phyloP scores from a whole-genome alignment of 2,113 vertebrate genomes.

The Colaptes auratus region DNA sequence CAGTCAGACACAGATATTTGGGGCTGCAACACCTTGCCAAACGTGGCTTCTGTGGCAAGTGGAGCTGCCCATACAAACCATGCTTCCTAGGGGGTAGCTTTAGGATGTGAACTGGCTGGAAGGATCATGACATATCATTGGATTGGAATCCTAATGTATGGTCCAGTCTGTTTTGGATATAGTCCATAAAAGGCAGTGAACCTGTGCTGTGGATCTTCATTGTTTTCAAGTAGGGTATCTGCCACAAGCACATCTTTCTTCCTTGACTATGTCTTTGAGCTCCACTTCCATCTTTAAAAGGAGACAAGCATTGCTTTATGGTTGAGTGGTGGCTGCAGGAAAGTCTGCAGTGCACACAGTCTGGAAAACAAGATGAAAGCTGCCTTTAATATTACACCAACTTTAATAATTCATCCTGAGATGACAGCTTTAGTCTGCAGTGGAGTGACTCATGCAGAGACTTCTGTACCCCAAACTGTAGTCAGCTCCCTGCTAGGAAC shows the following conservation, averaged over 20 bases:
- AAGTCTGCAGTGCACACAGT: neutral
- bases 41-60: neutral
- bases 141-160: neutral
- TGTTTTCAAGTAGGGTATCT: neutral
- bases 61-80: neutral
- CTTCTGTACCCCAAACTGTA: neutral
- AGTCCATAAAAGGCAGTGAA: neutral
- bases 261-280: neutral
- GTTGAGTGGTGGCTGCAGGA: neutral
- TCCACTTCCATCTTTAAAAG: neutral
- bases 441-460: neutral
- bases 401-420: conserved; percentile 42
- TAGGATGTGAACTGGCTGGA: neutral
- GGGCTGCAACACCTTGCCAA: neutral
- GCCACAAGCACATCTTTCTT: neutral
- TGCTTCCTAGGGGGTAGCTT: accelerated
- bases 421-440: neutral
- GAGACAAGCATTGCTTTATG: neutral
- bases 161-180: neutral
- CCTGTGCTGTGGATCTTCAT: neutral
- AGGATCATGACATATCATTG: accelerated
- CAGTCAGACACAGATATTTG: neutral
- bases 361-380: conserved; percentile 15
- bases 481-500: neutral
- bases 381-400: conserved; percentile 50